Conservation (phyloP, 2,888 invertebrate genomes). For the Andrena marginata region DNA sequence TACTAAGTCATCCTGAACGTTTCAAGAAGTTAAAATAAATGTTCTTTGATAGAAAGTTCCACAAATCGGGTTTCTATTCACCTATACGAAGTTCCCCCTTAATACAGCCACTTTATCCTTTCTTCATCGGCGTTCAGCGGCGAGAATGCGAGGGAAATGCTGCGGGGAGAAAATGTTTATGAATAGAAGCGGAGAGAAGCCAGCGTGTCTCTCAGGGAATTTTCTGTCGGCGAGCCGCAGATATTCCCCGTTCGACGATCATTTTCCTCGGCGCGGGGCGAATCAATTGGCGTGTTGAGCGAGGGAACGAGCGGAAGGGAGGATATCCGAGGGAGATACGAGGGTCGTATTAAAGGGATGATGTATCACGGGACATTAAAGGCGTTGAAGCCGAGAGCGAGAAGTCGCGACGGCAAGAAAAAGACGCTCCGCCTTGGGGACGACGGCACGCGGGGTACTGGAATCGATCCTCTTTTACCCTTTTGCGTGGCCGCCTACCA, state of each 20-base stretch:
- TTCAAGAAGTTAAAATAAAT: no score
- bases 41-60: no score
- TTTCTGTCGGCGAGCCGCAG: neutral
- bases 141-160: neutral
- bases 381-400: conserved; percentile 13
- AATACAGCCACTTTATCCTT: no score
- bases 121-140: neutral
- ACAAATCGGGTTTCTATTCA: no score
- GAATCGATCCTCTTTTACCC: conserved; percentile 44
- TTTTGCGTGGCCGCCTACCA: conserved; percentile 27
- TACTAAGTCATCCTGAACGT: no score
- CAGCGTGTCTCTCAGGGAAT: no score
- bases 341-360: conserved; percentile 6
- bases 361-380: conserved; percentile 35
- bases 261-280: neutral
- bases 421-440: conserved; percentile 14
- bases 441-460: conserved; percentile 17
- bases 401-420: conserved; percentile 9
- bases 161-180: neutral
- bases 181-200: neutral
- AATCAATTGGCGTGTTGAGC: conserved; percentile 20
- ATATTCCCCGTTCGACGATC: neutral
- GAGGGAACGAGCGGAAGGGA: neutral
- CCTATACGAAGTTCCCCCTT: no score
- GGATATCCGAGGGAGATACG: conserved; percentile 11